phyloP scores from a whole-genome alignment of 2,113 vertebrate species.

The Sebastes fasciatus region DNA sequence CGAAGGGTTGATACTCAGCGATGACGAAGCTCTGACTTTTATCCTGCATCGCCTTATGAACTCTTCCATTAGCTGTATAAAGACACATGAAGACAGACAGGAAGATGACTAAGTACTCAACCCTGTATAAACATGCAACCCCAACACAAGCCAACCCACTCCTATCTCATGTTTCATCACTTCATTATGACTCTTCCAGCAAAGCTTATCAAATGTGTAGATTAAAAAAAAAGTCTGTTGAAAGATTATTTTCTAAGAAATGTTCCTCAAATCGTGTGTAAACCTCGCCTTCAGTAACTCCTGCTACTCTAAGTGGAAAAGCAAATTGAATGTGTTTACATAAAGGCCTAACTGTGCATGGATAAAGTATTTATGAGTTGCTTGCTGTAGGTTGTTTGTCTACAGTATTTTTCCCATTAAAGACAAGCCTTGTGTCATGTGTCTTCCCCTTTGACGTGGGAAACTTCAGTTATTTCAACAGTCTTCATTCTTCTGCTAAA shows the following conservation, averaged over 20 bases:
- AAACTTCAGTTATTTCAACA: no score
- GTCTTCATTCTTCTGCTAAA: no score
- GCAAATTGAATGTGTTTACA: no score
- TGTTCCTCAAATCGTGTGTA: not conserved
- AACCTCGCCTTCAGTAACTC: no score
- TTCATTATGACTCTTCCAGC: not conserved
- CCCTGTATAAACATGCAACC: not conserved
- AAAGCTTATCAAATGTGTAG: not conserved
- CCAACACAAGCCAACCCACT: not conserved
- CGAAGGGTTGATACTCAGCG: slow-evolving; percentile 71
- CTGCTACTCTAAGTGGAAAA: no score
- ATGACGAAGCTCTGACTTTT: slow-evolving; percentile 56
- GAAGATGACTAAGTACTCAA: not conserved
- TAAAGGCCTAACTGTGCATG: no score
- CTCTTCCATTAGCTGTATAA: slow-evolving; percentile 61
- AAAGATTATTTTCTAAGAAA: no score
- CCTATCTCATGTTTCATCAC: not conserved
- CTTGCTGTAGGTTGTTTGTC: no score
- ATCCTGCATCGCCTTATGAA: slow-evolving; percentile 76
- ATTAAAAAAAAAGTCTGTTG: not conserved
- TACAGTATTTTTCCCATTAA: no score
- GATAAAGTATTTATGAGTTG: no score
- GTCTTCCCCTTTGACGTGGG: no score
- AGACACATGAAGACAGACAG: not conserved
- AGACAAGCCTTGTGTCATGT: no score